Evolutionary conservation across 2,888 invertebrate genomes (phyloP).

Genomic region (Netelia virgata): DNA sequence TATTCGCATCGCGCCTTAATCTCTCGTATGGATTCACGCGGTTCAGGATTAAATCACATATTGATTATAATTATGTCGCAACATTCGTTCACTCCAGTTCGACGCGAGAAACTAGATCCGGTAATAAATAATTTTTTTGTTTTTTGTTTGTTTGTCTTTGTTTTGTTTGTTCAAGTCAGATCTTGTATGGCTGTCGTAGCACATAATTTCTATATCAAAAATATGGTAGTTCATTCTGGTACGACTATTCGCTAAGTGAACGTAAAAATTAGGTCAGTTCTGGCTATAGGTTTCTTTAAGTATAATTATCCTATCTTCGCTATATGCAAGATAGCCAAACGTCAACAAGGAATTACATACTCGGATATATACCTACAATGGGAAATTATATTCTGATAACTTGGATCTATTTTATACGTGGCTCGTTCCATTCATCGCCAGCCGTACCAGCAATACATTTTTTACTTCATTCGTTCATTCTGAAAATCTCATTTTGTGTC

Average conservation of each 20-base stretch:
- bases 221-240: conserved; percentile 77
- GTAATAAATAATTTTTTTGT: conserved; percentile 58
- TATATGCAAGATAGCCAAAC: conserved; percentile 76
- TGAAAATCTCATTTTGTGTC: too few species aligned
- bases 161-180: conserved; percentile 59
- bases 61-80: conserved; percentile 49
- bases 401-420: neutral
- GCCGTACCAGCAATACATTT: too few species aligned
- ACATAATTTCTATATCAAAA: conserved; percentile 79
- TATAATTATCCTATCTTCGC: conserved; percentile 58
- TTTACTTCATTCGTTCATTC: too few species aligned
- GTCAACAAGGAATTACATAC: conserved; percentile 76
- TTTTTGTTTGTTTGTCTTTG: conserved; percentile 14
- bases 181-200: conserved; percentile 72
- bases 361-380: conserved; percentile 51
- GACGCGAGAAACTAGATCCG: conserved; percentile 44
- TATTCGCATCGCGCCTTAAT: conserved; percentile 17
- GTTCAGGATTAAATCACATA: conserved; percentile 42
- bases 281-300: conserved; percentile 70
- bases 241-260: conserved; percentile 75
- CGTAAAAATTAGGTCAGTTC: conserved; percentile 75
- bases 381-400: conserved; percentile 49
- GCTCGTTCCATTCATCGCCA: neutral
- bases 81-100: conserved; percentile 47
- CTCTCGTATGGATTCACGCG: conserved; percentile 4